Percentiles rank a stretch among this genome's conserved stretches.
phyloP scores from a whole-genome alignment of 1,140 invertebrate species.

The Drosophila yakuba region DNA sequence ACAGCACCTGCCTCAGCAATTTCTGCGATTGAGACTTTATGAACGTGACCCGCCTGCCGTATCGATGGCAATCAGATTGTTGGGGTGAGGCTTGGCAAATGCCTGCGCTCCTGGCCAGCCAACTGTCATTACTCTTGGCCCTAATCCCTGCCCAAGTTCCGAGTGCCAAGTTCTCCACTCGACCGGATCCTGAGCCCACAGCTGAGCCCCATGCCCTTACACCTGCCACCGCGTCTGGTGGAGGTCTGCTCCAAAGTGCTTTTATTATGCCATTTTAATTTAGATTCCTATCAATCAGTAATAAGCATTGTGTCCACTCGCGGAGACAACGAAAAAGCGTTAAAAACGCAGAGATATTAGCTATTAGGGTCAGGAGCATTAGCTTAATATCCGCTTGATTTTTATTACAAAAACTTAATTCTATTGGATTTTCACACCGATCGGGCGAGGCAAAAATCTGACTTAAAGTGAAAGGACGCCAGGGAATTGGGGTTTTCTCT shows the following conservation, averaged over 20 bases:
- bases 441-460: not conserved
- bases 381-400: constrained; percentile 67
- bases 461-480: not conserved
- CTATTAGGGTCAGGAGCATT: constrained; percentile 66
- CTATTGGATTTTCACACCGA: constrained; percentile 17
- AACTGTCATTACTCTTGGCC: constrained; percentile 69
- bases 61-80: constrained; percentile 54
- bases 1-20: constrained; percentile 41
- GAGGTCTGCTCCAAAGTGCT: constrained; percentile 55
- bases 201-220: constrained; percentile 7
- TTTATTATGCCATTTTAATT: constrained; percentile 82
- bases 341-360: constrained; percentile 43
- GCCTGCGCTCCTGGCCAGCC: constrained; percentile 24
- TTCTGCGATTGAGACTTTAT: constrained; percentile 66
- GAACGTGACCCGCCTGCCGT: constrained; percentile 70
- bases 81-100: constrained; percentile 38
- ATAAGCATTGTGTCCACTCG: constrained; percentile 66
- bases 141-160: constrained; percentile 43
- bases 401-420: constrained; percentile 40
- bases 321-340: constrained; percentile 15
- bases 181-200: not conserved
- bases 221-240: constrained; percentile 44
- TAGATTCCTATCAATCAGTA: constrained; percentile 79
- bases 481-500: not conserved
- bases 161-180: too few species aligned